Evolutionary conservation across 2,113 vertebrate genomes (phyloP).

Genomic region (Puntigrus tetrazona): DNA sequence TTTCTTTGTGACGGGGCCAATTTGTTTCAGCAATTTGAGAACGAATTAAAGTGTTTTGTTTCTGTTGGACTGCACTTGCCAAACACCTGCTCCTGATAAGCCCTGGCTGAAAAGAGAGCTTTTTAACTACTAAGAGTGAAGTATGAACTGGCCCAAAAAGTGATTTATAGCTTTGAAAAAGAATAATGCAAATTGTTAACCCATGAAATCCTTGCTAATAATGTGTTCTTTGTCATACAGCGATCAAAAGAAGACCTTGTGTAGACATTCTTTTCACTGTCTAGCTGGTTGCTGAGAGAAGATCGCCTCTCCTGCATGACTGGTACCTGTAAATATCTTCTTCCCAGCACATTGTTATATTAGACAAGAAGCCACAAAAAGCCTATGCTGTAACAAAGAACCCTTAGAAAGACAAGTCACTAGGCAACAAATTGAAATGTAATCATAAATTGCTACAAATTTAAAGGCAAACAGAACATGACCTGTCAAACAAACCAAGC

Average conservation of each 20-base stretch:
- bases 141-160: not conserved
- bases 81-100: slow-evolving; percentile 39
- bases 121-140: slow-evolving; percentile 19
- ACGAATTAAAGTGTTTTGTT: slow-evolving; percentile 4
- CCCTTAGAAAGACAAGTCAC: not conserved
- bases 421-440: slow-evolving; percentile 44
- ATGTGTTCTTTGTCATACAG: not conserved
- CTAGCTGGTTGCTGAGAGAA: slow-evolving; percentile 54
- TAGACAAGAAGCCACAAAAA: slow-evolving; percentile 29
- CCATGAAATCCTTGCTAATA: not conserved
- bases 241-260: slow-evolving; percentile 28
- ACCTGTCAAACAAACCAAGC: not conserved
- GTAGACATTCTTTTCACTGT: slow-evolving; percentile 48
- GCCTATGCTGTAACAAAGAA: slow-evolving; percentile 24
- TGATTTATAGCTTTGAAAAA: not conserved
- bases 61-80: slow-evolving; percentile 26
- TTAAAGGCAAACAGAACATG: slow-evolving; percentile 21
- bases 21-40: slow-evolving; percentile 3
- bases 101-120: not conserved
- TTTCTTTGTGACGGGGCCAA: not conserved
- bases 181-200: not conserved
- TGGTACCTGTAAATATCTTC: slow-evolving; percentile 59
- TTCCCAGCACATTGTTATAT: slow-evolving; percentile 37
- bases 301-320: slow-evolving; percentile 20
- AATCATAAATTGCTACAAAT: slow-evolving; percentile 37